A percentile compares a stretch with the other conserved stretches of the same genome.
phyloP scores from a whole-genome alignment of 1,140 invertebrate species.

The Hypsibius dujardini region DNA sequence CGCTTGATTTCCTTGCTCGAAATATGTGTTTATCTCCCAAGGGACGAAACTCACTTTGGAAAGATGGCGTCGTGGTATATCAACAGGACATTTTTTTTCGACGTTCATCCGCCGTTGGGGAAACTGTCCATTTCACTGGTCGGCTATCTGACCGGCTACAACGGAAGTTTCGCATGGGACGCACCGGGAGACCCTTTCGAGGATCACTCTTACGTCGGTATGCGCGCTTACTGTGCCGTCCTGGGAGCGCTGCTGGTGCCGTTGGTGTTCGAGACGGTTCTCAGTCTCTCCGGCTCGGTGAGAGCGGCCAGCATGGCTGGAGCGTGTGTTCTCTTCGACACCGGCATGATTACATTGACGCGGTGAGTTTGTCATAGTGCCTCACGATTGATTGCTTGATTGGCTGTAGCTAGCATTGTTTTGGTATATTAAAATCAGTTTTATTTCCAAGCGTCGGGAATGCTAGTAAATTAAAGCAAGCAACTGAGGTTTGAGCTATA shows the following conservation, averaged over 20 bases:
- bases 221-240: slow-evolving; percentile 84
- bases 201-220: slow-evolving; percentile 68
- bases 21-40: too few relatives aligned
- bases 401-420: too few relatives aligned
- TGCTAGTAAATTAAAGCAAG: too few relatives aligned
- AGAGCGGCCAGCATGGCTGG: slow-evolving; percentile 55
- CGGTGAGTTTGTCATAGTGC: slow-evolving; percentile 1
- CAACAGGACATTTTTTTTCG: slow-evolving; percentile 91
- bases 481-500: not conserved
- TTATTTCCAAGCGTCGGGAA: too few relatives aligned
- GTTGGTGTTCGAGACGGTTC: slow-evolving; percentile 63
- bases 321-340: slow-evolving; percentile 57
- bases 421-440: too few relatives aligned
- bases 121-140: slow-evolving; percentile 92
- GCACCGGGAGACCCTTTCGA: slow-evolving; percentile 88
- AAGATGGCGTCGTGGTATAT: slow-evolving; percentile 98
- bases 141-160: slow-evolving; percentile 77
- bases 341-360: slow-evolving; percentile 1
- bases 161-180: slow-evolving; percentile 86
- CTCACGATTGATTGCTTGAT: too few relatives aligned
- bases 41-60: slow-evolving; percentile 71
- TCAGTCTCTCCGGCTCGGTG: slow-evolving; percentile 67
- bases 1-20: too few relatives aligned
- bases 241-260: slow-evolving; percentile 72
- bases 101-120: slow-evolving; percentile 88